Evolutionary conservation across 2,888 invertebrate genomes (phyloP).

Genomic region (Erpobdella octoculata): DNA sequence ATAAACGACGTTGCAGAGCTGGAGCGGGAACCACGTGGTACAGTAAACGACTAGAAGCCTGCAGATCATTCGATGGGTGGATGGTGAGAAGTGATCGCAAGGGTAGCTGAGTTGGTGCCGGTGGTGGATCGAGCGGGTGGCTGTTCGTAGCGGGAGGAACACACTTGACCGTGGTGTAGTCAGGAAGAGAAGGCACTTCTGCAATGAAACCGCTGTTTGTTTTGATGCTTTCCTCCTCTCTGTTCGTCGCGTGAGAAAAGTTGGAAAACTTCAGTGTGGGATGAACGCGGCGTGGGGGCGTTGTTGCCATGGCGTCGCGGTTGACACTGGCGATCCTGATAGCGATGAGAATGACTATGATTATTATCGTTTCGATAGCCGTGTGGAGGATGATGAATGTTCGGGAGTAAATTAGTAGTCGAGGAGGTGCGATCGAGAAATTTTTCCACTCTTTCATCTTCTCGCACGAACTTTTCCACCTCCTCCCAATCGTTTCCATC

Average conservation of each 20-base stretch:
- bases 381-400: neutral
- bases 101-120: neutral
- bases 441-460: neutral
- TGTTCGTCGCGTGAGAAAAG: neutral
- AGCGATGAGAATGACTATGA: neutral
- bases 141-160: neutral
- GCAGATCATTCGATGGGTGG: conserved; percentile 29
- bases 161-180: neutral
- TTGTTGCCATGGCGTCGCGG: neutral
- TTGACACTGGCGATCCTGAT: neutral
- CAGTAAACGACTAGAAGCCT: neutral
- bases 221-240: neutral
- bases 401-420: neutral
- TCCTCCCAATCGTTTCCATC: neutral
- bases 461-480: no score
- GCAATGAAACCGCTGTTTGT: neutral
- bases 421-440: neutral
- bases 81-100: conserved; percentile 10
- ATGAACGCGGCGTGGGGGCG: neutral
- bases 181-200: neutral
- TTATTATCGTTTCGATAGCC: neutral
- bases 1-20: conserved; percentile 17
- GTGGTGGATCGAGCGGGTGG: no score
- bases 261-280: neutral
- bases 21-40: conserved; percentile 7